Base-by-base conservation (phyloP, 1,140 invertebrate species). In the Drosophila navojoa region DNA sequence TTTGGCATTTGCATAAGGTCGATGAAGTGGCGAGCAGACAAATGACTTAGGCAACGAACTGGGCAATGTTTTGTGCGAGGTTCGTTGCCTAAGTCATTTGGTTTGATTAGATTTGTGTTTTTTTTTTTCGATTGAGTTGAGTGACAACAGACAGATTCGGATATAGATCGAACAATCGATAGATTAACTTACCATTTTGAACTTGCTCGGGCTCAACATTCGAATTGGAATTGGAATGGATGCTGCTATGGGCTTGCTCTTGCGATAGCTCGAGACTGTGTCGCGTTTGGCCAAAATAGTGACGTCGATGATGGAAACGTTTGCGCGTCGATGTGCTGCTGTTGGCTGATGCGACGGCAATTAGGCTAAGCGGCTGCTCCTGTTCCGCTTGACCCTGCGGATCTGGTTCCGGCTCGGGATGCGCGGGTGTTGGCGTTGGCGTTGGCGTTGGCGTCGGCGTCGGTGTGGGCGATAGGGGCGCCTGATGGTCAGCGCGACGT, bases 251-350 rank as follows among this genome's bases (percentile, higher is more conserved):
- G 19, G 52, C 29, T 45, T 38, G 35, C 35, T 68, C 55, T 47
- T 52, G 47, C n/a, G 35, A 22, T 66, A 71, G 19, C 19, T 81
- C 76, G 60, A 89, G 71, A 66, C 71, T 84, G 50, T 74, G 86
- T 10, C 86, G 81, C 77, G 80, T 76, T 42, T 91, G 90, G 13
- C 90, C 90, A 64, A 90, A 91, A 54, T 91, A 91, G 59, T 91
- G 86, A 52, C 90, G 90, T 44, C 90, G 90, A 79, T 91, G 90
- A 59, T 91, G 86, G 54, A 91, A 91, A 27, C 90, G 86, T 63
- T 91, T 91, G 25, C 90, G 85, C 47, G 73, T 25, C 38, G 69
- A 16, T 11, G 35, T 38, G 6, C 6, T 38, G 6, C 6, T 35
- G 35, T 38, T 38, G 2, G 35, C 13, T 13, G 52, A 13, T 49